Evolutionary conservation across 2,113 vertebrate genomes (phyloP), one percentile per base, ranked within the genome.

Genomic region (Astur gentilis): DNA sequence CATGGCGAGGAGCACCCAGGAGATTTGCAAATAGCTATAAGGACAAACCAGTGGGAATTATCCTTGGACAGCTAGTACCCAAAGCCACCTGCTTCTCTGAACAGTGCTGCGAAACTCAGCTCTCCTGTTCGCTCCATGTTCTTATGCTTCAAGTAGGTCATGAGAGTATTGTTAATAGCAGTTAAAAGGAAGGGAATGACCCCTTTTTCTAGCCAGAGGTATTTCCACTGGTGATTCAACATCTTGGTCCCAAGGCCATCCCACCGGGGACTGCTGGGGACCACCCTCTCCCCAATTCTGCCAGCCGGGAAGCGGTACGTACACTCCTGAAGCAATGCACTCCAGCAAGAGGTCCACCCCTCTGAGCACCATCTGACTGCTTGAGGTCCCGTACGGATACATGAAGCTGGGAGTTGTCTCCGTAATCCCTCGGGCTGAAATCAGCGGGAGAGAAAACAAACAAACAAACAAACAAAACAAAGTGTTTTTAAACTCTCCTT

Each of bases 291-390:
- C 0, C 83, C 42, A 13, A 11, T 8, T 5, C 23, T 2, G 0
- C 19, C 21, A 2, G 44, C 32, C 3, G 15, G n/a, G 54, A 32
- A 10, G 50, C 11, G 2, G 70, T 96, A 99, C 99, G 55, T 98
- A 99, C 99, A 99, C 98, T 96, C 99, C 99, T 0, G 99, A 99
- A 57, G 99, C 99, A 16, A 99, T 99, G 97, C 99, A 99, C 97
- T 99, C 99, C 96, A 99, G 98, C 83, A 99, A 95, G 61, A 99
- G 98, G 82, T 99, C 98, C 95, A 98, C 98, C 13, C 99, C 99
- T 18, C 99, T 96, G 19, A 99, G 98, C 80, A 99, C 99, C 98
- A 99, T 99, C 97, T 99, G 99, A 91, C 98, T 99, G 98, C 99
- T 99, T 3, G 98, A 97, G 0, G 93, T 98, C 64, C 99, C 99